Evolutionary conservation across 2,797 vertebrate species (phyloP), one percentile per base, ranked within the genome.

Genomic region (Phaenicophaeus curvirostris): DNA sequence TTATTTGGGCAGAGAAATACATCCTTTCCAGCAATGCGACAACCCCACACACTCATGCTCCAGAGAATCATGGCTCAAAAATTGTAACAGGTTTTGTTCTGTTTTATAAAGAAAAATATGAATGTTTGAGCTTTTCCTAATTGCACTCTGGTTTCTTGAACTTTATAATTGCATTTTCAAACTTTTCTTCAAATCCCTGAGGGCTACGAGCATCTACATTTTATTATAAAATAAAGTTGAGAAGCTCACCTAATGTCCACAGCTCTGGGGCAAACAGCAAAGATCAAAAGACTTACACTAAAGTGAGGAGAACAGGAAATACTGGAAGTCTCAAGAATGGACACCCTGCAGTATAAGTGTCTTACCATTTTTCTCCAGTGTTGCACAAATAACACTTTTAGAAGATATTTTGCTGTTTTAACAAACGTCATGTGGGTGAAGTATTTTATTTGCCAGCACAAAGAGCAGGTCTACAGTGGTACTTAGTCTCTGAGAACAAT

Each of bases 1-100:
- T 11, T 14, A 57, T 90, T 75, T 54, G 46, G 30, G 81, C 68
- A 91, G 53, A 89, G 65, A 87, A 93, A 94, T 92, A 8, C 62
- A 92, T 93, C 84, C 23, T 89, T 93, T 89, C 73, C 87, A 89
- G 72, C 35, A 59, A 75, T 87, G 90, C 81, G 78, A 48, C 46
- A 95, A 77, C 55, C 46, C 35, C 82, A 95, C 62, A 89, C 62
- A 88, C 33, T 88, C 68, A 58, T 77, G 55, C 42, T 69, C 79
- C 62, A 91, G 59, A 93, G 72, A 92, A 88, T 53, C 58, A 39
- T 3, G 0, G 23, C 58, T 93, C 81, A 51, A 95, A 67, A 93
- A 79, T 3, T 62, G 55, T 51, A 23, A 82, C 65, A 50, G 42
- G 8, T 61, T 91, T 91, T 81, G 42, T 75, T 87, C 68, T 89